Base-by-base conservation (phyloP, 2,113 vertebrate species). In the Tautogolabrus adspersus region DNA sequence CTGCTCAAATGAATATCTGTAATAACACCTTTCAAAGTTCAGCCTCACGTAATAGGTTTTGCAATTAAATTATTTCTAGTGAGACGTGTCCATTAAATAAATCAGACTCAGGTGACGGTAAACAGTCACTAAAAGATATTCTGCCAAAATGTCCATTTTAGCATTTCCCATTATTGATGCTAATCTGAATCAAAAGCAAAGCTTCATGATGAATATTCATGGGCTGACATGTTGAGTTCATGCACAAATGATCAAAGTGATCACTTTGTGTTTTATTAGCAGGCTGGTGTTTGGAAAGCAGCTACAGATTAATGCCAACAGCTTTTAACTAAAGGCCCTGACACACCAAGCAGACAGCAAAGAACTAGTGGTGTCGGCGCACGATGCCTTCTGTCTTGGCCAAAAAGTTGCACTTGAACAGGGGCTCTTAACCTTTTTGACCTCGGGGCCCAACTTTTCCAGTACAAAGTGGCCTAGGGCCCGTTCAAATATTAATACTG, bases 101-200 rank as follows among this genome's bases (percentile, higher is more conserved):
- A 54, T 65, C n/a, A 37, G 59, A 12, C 8, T 26, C 8, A 30
- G 10, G 49, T 44, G 19, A 37, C 23, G n/a, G 26, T 56, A n/a
- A 1, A 18, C 42, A 1, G 12, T 2, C 7, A 15, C 47, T 71
- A 23, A 70, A 58, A 72, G 10, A 11, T 61, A 18, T 59, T 18
- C 38, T 68, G 51, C 54, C 52, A 60, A 72, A 77, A 74, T 57
- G 54, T 49, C 26, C 9, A 11, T 70, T 67, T 72, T 30, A n/a
- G 15, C 57, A 42, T 18, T 16, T 71, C 62, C 8, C 38, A 66
- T 62, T 44, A 70, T 54, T 64, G 51, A 69, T 75, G 44, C 11
- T 10, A 47, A 66, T 62, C 0, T 54, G 47, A 75, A 63, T 72
- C 62, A 63, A 44, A 79, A 46, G 26, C 42, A 62, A 75, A 47